phyloP scores from a whole-genome alignment of 2,113 vertebrate genomes.

The Eulemur macaco region DNA sequence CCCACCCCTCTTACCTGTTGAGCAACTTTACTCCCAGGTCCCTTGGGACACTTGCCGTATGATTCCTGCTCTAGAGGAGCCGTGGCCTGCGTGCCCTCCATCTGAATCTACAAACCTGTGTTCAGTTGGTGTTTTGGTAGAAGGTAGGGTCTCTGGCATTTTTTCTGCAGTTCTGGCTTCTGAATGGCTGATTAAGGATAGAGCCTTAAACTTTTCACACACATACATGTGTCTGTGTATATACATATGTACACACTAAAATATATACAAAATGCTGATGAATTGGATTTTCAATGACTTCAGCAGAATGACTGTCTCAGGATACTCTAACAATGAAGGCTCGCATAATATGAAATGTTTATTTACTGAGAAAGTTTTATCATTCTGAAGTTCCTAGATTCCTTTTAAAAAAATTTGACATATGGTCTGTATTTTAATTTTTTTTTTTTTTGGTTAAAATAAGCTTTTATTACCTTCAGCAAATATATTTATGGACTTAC shows the following conservation, averaged over 20 bases:
- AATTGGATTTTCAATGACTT: neutral
- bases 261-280: neutral
- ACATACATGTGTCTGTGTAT: no score
- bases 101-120: neutral
- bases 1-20: neutral
- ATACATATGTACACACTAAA: neutral
- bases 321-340: neutral
- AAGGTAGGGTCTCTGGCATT: neutral
- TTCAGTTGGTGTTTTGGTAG: neutral
- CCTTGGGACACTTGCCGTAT: neutral
- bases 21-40: neutral
- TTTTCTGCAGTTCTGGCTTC: neutral
- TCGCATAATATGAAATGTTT: neutral
- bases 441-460: neutral
- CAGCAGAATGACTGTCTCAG: neutral
- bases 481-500: neutral
- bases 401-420: neutral
- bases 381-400: neutral
- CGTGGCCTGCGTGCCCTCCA: neutral
- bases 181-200: neutral
- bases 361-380: neutral
- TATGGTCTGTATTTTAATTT: neutral
- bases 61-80: neutral
- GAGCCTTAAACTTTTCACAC: neutral
- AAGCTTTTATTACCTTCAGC: neutral